Conservation (phyloP, 2,797 vertebrate genomes). For the Phoebastria nigripes region DNA sequence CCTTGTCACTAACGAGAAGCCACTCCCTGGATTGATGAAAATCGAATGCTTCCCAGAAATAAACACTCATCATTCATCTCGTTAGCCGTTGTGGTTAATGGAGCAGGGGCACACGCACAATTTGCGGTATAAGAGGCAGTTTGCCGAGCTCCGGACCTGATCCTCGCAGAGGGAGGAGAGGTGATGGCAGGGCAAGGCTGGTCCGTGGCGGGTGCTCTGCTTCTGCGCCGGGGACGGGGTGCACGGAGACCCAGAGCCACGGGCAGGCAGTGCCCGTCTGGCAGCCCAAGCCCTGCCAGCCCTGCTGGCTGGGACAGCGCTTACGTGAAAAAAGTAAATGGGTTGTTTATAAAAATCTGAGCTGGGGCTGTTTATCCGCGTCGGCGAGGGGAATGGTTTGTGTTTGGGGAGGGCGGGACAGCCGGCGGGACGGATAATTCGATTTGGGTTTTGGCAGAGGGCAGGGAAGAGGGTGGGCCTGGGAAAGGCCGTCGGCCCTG, state of each 20-base stretch:
- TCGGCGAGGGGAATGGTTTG: constrained; percentile 27
- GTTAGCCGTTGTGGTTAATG: not conserved
- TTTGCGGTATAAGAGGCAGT: not conserved
- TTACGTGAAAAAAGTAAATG: not conserved
- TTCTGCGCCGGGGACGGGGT: not conserved
- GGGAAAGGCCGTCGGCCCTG: constrained; percentile 19
- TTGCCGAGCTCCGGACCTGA: not conserved
- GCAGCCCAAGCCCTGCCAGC: not conserved
- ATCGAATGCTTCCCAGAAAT: constrained; percentile 46
- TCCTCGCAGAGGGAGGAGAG: not conserved
- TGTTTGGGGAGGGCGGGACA: constrained; percentile 28
- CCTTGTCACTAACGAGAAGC: not conserved
- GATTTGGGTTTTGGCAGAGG: constrained; percentile 48
- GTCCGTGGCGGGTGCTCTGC: rapidly evolving
- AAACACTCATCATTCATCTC: not conserved
- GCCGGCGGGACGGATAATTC: constrained; percentile 32
- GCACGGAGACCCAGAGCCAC: rapidly evolving
- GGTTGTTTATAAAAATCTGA: constrained; percentile 8
- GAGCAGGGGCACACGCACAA: not conserved
- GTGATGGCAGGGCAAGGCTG: not conserved
- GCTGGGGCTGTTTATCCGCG: not conserved
- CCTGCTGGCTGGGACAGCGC: rapidly evolving
- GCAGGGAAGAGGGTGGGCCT: constrained; percentile 51
- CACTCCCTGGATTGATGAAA: not conserved
- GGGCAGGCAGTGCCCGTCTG: not conserved